Evolutionary conservation across 1,140 invertebrate species (phyloP), one percentile per base, ranked within the genome.

Genomic region (Glossosoma conforme): DNA sequence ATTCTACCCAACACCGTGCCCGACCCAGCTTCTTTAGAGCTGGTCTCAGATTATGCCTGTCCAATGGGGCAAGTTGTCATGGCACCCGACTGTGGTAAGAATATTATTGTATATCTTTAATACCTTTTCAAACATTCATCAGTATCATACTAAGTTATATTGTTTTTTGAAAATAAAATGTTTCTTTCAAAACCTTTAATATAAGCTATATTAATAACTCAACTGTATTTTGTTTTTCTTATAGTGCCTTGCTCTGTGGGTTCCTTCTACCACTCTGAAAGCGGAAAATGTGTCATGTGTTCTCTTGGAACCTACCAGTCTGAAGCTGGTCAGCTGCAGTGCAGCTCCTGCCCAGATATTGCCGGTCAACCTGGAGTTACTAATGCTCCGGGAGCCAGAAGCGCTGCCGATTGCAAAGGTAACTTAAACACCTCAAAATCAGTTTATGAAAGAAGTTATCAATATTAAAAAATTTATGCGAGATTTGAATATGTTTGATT

Each of bases 241-340:
- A 18, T 68, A 91, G 95, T 98, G 18, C 89, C 94, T 18, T 99
- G 96, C 68, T 86, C 93, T 24, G 82, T 94, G 54, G 96, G 96
- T 41, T 92, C 89, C 2, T 97, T 79, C 74, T 93, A 88, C 65
- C 82, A 93, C 57, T 76, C 77, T 22, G 77, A 80, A 5, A 85
- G 80, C 18, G 82, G 85, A 58, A 81, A 78, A 15, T 98, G 96
- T 63, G 68, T 84, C 11, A 82, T 85, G 3, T 99, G 96, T 65
- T 85, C 89, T 1, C 70, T 87, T 32, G 95, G 95, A 43, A 88
- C 84, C 0, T 99, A 97, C 67, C 95, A 98, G 72, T 93, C 93
- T 56, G 88, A 94, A 70, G 83, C 88, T 2, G 95, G 93, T 2
- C 91, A 96, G 69, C 64, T 87, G 33, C 84, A 88, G 62, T 97